Base-by-base conservation (phyloP, 2,888 invertebrate species). In the Helleia helle region DNA sequence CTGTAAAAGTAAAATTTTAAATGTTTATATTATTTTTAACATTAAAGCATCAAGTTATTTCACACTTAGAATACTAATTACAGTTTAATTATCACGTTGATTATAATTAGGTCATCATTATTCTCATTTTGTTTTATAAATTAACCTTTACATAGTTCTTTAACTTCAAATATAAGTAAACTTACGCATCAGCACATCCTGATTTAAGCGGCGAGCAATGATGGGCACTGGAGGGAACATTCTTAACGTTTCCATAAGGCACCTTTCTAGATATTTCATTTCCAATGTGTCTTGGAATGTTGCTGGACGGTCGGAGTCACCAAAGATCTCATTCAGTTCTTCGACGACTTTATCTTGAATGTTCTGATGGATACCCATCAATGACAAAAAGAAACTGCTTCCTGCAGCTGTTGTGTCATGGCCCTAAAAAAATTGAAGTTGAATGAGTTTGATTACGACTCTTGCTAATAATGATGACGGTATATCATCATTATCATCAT, bases 351-450 rank as follows among this genome's bases (percentile, higher is more conserved):
- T 90, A 48, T 89, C 86, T 72, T 93, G 93, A 51, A 93, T 87
- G 42, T 91, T 83, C 58, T 90, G 89, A 66, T 92, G 91, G 44
- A 89, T 85, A 42, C 92, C 93, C 86, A 94, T 89, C 56, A 93
- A 67, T 26, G 91, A 93, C n/a, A 93, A 77, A 65, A 91, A 90
- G 80, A 93, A 93, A 59, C 93, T 93, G 54, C 92, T 92, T 7
- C 91, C 93, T 15, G 93, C 92, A 2, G 93, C 93, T 2, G 93
- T 93, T 1, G 93, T 94, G 56, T 93, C 93, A 63, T 93, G 93
- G 29, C 93, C 93, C 89, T 90, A 44, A 28, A 34, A 38, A n/a
- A 13, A 12, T n/a, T n/a, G n/a, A n/a, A n/a, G n/a, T n/a, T n/a
- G n/a, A 38, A 7, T 36, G 36, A 28, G 17, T 38, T 11, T 11